These are phyloP conservation scores for Erpetoichthys calabaricus DNA, from an alignment of 2,797 vertebrate genomes.

Conservation along the genomic window DNA sequence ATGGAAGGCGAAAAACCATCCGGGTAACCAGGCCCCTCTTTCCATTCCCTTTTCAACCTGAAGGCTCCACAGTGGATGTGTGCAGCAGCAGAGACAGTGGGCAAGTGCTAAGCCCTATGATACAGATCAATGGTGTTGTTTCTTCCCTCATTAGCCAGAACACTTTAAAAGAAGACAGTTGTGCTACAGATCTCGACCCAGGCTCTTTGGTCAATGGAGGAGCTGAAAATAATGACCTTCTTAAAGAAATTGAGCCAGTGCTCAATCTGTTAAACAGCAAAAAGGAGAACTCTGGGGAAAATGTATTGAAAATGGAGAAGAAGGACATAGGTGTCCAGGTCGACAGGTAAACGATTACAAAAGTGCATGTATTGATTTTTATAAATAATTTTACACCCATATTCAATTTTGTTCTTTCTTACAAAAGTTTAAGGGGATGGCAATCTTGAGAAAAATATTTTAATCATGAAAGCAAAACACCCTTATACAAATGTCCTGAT, in stretches of 20 bases:
- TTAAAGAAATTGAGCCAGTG: constrained; percentile 85
- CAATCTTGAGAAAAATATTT: too few relatives aligned
- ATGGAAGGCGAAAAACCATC: constrained; percentile 81
- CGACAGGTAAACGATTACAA: constrained; percentile 59
- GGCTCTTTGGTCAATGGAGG: constrained; percentile 53
- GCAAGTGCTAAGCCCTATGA: constrained; percentile 37
- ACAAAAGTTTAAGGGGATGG: too few relatives aligned
- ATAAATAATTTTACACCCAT: neutral
- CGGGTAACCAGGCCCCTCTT: constrained; percentile 73
- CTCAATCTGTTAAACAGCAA: constrained; percentile 68
- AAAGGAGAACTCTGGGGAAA: constrained; percentile 54
- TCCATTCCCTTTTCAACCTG: constrained; percentile 42
- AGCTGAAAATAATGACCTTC: constrained; percentile 67
- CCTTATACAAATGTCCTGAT: too few relatives aligned
- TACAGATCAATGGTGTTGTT: constrained; percentile 38
- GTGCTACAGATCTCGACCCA: constrained; percentile 23
- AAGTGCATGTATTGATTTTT: constrained; percentile 8
- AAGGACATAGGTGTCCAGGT: constrained; percentile 79
- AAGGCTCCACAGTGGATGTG: constrained; percentile 47
- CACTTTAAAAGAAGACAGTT: constrained; percentile 36
- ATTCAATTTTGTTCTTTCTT: too few relatives aligned
- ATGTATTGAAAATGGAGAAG: constrained; percentile 47
- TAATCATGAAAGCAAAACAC: too few relatives aligned
- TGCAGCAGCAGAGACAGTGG: constrained; percentile 37
- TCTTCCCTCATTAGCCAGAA: constrained; percentile 36